phyloP scores from a whole-genome alignment of 2,797 vertebrate genomes.

The Salmo trutta region DNA sequence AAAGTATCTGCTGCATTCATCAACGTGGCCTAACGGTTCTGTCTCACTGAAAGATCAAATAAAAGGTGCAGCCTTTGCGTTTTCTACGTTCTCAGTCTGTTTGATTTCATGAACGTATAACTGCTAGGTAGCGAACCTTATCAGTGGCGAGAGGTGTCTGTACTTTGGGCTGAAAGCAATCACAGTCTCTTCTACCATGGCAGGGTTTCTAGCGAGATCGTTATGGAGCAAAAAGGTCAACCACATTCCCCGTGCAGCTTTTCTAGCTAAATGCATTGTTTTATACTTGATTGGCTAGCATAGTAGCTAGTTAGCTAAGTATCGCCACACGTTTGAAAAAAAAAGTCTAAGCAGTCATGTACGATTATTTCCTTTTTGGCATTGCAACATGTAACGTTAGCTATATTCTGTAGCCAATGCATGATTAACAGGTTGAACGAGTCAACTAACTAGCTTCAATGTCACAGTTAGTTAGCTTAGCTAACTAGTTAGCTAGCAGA shows the following conservation, averaged over 20 bases:
- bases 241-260: background rate
- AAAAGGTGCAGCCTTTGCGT: background rate
- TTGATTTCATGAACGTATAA: background rate
- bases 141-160: slow-evolving; percentile 23
- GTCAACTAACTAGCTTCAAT: background rate
- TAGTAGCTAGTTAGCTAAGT: background rate
- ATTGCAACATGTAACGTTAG: background rate
- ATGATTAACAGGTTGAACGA: background rate
- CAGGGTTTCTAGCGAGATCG: slow-evolving; percentile 58
- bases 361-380: background rate
- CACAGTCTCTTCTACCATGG: slow-evolving; percentile 52
- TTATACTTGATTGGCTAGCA: background rate
- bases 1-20: background rate
- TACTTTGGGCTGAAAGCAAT: background rate
- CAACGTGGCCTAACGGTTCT: fast-evolving
- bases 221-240: slow-evolving; percentile 60
- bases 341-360: background rate
- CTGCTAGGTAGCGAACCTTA: background rate
- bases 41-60: background rate
- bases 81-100: no score
- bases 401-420: background rate
- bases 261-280: background rate
- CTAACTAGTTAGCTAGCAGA: background rate
- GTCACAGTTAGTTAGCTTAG: background rate
- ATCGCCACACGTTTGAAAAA: no score